Conservation (phyloP, 2,113 vertebrate genomes). For the Oryctolagus cuniculus region DNA sequence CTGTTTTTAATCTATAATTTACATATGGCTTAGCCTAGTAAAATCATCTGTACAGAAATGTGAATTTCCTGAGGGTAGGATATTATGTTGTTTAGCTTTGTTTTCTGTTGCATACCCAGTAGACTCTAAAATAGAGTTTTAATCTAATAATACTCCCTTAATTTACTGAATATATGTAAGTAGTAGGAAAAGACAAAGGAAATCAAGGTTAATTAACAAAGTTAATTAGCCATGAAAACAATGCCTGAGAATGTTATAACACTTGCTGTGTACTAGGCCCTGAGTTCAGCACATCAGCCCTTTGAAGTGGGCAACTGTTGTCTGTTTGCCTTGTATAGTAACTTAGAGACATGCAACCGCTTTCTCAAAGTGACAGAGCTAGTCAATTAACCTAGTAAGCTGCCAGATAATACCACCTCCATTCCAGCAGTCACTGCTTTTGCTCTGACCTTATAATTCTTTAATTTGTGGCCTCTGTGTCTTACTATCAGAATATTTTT, state of each 20-base stretch:
- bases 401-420: neutral
- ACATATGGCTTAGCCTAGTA: neutral
- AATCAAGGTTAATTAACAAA: slow-evolving; percentile 9
- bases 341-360: neutral
- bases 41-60: neutral
- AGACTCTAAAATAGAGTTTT: neutral
- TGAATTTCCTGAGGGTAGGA: neutral
- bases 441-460: neutral
- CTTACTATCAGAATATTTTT: neutral
- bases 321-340: neutral
- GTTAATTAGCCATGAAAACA: slow-evolving; percentile 1
- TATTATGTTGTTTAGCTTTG: neutral
- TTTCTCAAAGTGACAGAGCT: neutral
- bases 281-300: neutral
- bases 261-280: neutral
- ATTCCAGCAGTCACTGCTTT: neutral
- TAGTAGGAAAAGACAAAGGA: neutral
- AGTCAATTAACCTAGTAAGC: neutral
- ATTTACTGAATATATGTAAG: neutral
- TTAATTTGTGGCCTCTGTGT: neutral
- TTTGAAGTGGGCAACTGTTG: neutral
- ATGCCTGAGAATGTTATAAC: neutral
- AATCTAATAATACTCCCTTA: neutral
- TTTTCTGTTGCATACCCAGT: neutral
- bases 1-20: neutral